These are phyloP conservation scores for honey bee (Apis mellifera) DNA, from an alignment of 1,140 invertebrate species.

Conservation along the genomic window DNA sequence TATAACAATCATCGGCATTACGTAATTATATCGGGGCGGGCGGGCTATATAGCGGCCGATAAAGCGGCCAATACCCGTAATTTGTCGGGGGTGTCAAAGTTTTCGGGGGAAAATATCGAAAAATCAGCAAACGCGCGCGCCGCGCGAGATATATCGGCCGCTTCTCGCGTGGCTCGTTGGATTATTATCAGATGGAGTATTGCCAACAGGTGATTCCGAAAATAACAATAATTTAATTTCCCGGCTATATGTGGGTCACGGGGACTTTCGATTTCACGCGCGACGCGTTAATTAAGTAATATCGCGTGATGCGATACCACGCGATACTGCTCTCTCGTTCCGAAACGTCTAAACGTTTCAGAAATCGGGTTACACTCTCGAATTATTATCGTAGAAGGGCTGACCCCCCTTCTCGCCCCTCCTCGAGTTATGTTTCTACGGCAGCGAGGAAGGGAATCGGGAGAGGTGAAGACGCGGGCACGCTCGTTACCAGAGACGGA, in stretches of 20 bases:
- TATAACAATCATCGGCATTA: constrained; percentile 50
- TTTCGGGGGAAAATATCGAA: constrained; percentile 58
- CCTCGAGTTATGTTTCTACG: neutral
- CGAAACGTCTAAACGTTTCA: neutral
- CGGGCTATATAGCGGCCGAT: constrained; percentile 30
- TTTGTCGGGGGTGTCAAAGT: constrained; percentile 52
- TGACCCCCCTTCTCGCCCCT: too few relatives aligned
- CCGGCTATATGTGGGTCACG: constrained; percentile 59
- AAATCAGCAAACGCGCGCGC: constrained; percentile 55
- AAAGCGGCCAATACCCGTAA: constrained; percentile 47
- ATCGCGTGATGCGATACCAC: constrained; percentile 55
- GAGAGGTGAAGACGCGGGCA: neutral
- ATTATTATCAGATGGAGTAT: constrained; percentile 67
- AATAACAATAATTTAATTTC: constrained; percentile 67
- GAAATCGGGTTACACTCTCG: neutral
- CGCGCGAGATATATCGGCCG: constrained; percentile 52
- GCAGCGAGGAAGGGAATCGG: neutral
- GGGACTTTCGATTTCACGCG: constrained; percentile 56
- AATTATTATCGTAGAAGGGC: neutral
- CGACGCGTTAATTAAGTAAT: constrained; percentile 65
- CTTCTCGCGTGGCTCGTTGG: constrained; percentile 51
- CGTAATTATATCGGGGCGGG: constrained; percentile 39
- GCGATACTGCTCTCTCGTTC: neutral
- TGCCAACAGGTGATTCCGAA: constrained; percentile 68
- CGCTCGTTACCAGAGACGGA: neutral